These are phyloP conservation scores for Saimiri boliviensis DNA, from an alignment of 2,113 vertebrate genomes.

Conservation along the genomic window DNA sequence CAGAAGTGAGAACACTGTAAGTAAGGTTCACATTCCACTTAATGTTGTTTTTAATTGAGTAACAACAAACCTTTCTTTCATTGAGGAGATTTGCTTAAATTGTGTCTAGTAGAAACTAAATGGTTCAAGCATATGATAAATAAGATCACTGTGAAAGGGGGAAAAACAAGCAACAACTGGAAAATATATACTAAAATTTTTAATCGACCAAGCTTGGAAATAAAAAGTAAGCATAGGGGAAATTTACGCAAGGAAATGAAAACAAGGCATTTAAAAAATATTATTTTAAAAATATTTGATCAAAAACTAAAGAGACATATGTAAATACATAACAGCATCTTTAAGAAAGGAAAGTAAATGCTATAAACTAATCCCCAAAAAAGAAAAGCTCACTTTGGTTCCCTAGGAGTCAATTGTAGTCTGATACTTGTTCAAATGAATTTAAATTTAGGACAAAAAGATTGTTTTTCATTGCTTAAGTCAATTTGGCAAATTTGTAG, in stretches of 20 bases:
- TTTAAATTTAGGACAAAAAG: background rate
- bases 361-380: background rate
- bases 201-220: background rate
- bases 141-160: slow-evolving; percentile 14
- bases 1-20: background rate
- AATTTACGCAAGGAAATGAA: slow-evolving; percentile 31
- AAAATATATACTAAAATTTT: slow-evolving; percentile 18
- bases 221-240: background rate
- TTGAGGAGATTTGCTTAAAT: background rate
- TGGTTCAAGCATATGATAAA: background rate
- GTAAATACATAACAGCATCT: background rate
- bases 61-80: background rate
- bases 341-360: slow-evolving; percentile 14
- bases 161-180: background rate
- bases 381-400: background rate
- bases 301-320: background rate
- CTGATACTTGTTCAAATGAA: background rate
- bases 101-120: slow-evolving; percentile 32
- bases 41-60: slow-evolving; percentile 5
- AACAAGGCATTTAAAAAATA: background rate
- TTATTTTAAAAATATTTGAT: background rate
- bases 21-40: background rate
- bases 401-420: background rate
- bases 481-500: background rate
- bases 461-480: slow-evolving; percentile 12